Conservation (phyloP, 2,113 vertebrate species). For the Dicaeum eximium region DNA sequence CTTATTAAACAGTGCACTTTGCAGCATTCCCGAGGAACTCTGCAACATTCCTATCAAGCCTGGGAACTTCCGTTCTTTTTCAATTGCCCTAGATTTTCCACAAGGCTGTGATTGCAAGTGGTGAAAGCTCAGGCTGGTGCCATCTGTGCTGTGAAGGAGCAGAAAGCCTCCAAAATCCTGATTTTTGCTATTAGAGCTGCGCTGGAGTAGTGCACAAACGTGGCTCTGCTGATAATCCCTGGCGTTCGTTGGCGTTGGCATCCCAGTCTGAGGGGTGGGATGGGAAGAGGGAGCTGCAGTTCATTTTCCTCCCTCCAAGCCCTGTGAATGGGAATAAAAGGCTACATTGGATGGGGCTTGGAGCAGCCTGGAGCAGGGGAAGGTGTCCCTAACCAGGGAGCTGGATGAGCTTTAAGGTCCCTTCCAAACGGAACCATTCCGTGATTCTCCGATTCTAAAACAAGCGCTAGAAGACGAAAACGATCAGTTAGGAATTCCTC, state of each 20-base stretch:
- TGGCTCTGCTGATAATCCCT: conserved; percentile 3
- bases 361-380: neutral
- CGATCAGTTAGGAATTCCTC: neutral
- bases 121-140: conserved; percentile 39
- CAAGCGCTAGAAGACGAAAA: neutral
- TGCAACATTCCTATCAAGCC: neutral
- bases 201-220: neutral
- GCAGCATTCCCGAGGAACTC: neutral
- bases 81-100: conserved; percentile 14
- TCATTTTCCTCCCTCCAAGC: neutral
- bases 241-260: neutral
- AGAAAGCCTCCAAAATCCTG: conserved; percentile 5
- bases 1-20: neutral
- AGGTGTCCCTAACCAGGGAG: neutral
- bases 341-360: neutral
- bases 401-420: neutral
- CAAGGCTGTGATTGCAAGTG: neutral
- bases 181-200: conserved; percentile 13
- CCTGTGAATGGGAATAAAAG: neutral
- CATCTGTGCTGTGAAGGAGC: conserved; percentile 52
- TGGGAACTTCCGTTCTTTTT: neutral
- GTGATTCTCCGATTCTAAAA: neutral
- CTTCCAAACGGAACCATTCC: neutral
- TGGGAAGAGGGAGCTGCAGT: neutral
- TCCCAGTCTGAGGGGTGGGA: neutral